Evolutionary conservation across 53 echinoderm and acorn worm species (phyloP), one percentile per base, ranked within the genome.

Genomic region (Temnopleurus reevesii): DNA sequence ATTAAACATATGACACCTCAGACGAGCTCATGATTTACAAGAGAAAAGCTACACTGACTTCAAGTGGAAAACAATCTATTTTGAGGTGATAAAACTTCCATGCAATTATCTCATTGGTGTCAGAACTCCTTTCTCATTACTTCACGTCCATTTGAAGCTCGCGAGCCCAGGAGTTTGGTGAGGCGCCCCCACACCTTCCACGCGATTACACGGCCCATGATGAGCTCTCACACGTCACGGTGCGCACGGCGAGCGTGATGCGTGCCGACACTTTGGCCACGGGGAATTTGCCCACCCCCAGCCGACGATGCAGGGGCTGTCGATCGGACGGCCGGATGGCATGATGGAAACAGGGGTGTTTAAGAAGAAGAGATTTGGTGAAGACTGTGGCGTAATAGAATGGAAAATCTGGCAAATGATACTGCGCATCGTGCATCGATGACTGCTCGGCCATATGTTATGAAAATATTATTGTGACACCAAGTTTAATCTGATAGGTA

Each of bases 101-200:
- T 53, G 83, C 83, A 83, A 83, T 83, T 83, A 83, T 83, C 83
- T 51, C 55, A 83, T 33, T 55, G 30, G 83, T 83, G 83, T 83
- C 54, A 83, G 10, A 83, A 83, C 83, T 83, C 83, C 83, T 83
- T 83, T 83, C 83, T 53, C 56, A 55, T 83, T 83, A 83, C 83
- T 83, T 53, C 83, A 83, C 54, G 55, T 55, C 36, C 54, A 83
- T 55, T 83, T 79, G 46, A 26, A 79, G 79, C 23, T 30, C 46
- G 46, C 28, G 79, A 29, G 10, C n/a, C 83, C 82, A 55, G 30
- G 55, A 51, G 36, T n/a, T n/a, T 35, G 35, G 35, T 55, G 7
- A 19, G 83, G n/a, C 46, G 59, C 85, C 59, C 85, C 60, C 85
- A 85, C 88, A 87, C 88, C 88, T 87, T 87, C 88, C 88, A 51